Conservation (phyloP, 2,113 vertebrate genomes). For the Forbesichthys papilliferus region DNA sequence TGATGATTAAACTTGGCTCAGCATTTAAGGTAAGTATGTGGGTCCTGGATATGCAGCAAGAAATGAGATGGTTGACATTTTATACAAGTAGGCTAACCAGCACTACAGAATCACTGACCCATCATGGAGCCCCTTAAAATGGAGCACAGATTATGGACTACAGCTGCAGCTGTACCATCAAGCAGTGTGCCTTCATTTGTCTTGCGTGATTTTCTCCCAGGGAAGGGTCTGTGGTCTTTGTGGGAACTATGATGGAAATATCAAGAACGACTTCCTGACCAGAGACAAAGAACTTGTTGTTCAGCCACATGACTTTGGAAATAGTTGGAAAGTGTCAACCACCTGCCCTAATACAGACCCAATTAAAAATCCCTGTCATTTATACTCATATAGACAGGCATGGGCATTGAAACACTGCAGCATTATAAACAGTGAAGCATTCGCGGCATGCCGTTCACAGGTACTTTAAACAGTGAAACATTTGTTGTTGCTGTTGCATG, state of each 20-base stretch:
- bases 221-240: constrained; percentile 87
- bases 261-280: constrained; percentile 86
- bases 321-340: constrained; percentile 84
- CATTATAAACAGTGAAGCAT: constrained; percentile 79
- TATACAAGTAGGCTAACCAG: background rate
- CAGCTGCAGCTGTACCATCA: too few relatives aligned
- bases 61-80: background rate
- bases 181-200: background rate
- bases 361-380: constrained; percentile 67
- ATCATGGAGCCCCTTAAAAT: too few relatives aligned
- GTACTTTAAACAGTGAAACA: constrained; percentile 57
- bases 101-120: too few relatives aligned
- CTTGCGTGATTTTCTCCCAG: constrained; percentile 54
- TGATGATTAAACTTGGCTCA: constrained; percentile 83
- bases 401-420: constrained; percentile 84
- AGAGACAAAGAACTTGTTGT: constrained; percentile 80
- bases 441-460: constrained; percentile 76
- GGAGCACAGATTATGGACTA: too few relatives aligned
- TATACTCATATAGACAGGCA: constrained; percentile 79
- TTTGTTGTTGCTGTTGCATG: background rate
- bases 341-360: constrained; percentile 73
- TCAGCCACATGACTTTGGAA: constrained; percentile 80
- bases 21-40: constrained; percentile 79
- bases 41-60: background rate
- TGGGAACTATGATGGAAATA: constrained; percentile 88